Evolutionary conservation across 2,113 vertebrate species (phyloP), one percentile per base, ranked within the genome.

Genomic region (Heliornis fulica): DNA sequence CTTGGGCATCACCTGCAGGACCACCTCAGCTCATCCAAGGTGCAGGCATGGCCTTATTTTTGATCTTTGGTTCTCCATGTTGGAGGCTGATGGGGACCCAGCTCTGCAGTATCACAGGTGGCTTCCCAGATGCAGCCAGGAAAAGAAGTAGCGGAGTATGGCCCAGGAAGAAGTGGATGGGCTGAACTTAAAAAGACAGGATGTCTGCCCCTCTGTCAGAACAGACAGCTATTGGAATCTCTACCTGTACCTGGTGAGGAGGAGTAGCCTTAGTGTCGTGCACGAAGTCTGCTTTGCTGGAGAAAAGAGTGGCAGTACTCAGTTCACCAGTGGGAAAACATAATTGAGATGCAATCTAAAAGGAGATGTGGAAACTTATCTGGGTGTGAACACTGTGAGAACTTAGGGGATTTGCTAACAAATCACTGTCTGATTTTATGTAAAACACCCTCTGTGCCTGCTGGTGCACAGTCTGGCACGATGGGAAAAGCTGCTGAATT

Each of bases 1-100:
- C 43, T 26, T 32, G 40, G 29, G 11, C 7, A 1, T 48, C 40
- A 4, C 1, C 0, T 1, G 1, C 16, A 16, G 69, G 41, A 89
- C 25, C 45, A 59, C 45, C 19, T 59, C 41, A 34, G 59, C 7
- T 45, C 7, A 15, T 15, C 40, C 50, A 50, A 22, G 32, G 22
- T 61, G 32, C 12, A 45, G 22, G 7, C 10, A 11, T 13, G 32
- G 41, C 29, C 15, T 60, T 78, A 15, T 5, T 79, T 70, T 40
- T 43, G 32, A n/a, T 13, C 46, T 86, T 74, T 26, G 61, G 8
- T 54, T 89, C 38, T 9, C 12, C 5, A 0, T 60, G 9, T 11
- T 92, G 48, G 40, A 70, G 15, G 25, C 9, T 19, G 12, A 22
- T 32, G 20, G 10, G n/a, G 5, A 77, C 5, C 20, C 2, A 5